Evolutionary conservation across 2,797 vertebrate genomes (phyloP), one percentile per base, ranked within the genome.

Genomic region (Acanthopagrus latus): DNA sequence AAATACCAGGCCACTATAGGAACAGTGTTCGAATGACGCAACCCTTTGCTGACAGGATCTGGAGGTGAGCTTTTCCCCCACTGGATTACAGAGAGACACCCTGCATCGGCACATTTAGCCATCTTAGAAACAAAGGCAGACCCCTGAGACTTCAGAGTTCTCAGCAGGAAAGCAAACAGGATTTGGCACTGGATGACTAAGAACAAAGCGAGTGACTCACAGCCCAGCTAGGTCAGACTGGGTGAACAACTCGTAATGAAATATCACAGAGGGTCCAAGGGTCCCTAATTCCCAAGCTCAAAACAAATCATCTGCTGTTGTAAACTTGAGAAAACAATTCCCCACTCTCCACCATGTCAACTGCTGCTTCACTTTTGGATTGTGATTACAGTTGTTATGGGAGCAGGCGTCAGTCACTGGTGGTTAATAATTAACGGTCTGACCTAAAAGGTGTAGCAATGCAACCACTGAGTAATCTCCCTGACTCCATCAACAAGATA

Each of bases 151-250:
- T 1, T 17, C 47, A 47, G 18, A 2, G 41, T 9, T 80, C 63
- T 73, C 48, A 60, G 57, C 81, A 76, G 72, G 44, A 79, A 78
- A 73, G 51, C 41, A 85, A 86, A 81, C 79, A 81, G 68, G 82
- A 80, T 84, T 88, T 88, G 58, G 57, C 62, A 66, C 25, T 13
- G 16, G 76, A 87, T 93, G 85, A 92, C 78, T 88, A 84, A 90
- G 76, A 68, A 50, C 67, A 67, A 80, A 73, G 41, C 41, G 18
- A 56, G 44, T 90, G 86, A 93, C 78, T 90, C 92, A 92, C 59
- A 75, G 48, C 68, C 33, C 64, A 80, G 75, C 72, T 81, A 84
- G 74, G 86, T 80, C 60, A 85, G 75, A 80, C 48, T 6, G 38
- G 27, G 43, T 71, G 78, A 46, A 78, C 54, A 16, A 62, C 73